Conservation (phyloP, 1,140 invertebrate genomes). For the Euura lappo region DNA sequence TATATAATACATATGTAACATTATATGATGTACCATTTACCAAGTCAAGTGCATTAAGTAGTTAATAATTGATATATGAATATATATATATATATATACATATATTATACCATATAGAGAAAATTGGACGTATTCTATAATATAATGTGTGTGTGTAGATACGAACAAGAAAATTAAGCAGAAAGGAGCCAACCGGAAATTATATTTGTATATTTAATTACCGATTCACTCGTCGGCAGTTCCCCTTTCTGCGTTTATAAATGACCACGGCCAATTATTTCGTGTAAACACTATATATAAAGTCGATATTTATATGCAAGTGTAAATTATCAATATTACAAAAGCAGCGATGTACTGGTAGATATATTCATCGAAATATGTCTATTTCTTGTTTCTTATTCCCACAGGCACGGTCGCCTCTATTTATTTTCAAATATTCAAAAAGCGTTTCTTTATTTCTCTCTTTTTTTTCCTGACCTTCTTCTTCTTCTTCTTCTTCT, state of each 20-base stretch:
- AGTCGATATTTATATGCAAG: neutral
- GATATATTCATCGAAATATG: too few species aligned
- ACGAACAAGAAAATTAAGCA: neutral
- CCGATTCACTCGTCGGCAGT: neutral
- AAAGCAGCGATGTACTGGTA: neutral
- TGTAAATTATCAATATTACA: neutral
- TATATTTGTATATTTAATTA: neutral
- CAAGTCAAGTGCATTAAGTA: conserved; percentile 15
- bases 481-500: conserved; percentile 20
- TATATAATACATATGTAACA: conserved; percentile 1
- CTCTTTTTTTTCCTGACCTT: neutral
- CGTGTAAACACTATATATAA: neutral
- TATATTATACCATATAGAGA: neutral
- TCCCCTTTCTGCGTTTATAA: neutral
- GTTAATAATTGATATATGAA: neutral
- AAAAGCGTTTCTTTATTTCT: too few species aligned
- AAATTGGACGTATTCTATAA: neutral
- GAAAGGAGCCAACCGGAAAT: neutral
- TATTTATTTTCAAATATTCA: too few species aligned
- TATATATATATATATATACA: too few species aligned
- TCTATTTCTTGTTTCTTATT: too few species aligned
- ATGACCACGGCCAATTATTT: conserved; percentile 1
- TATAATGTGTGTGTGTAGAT: too few species aligned
- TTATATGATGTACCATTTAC: conserved; percentile 12
- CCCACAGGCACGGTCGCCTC: too few species aligned